Percentiles rank a stretch among this genome's conserved stretches.
Evolutionary conservation across 1,140 invertebrate genomes (phyloP).

Genomic region (Mactra quadrangularis): DNA sequence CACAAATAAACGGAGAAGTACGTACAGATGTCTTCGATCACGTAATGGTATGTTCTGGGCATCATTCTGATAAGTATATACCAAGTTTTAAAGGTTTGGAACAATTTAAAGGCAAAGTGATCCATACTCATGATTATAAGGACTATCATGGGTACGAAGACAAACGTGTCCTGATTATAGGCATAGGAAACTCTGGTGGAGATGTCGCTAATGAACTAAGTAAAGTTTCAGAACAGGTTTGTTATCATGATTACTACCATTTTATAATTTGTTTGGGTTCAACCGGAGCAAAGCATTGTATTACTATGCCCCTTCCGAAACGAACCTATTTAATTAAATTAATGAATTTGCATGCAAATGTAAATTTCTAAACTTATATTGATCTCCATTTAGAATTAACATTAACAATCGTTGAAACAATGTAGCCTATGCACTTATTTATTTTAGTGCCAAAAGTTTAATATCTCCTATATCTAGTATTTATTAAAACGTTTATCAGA

Average conservation of each 20-base stretch:
- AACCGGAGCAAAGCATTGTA: no score
- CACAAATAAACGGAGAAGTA: constrained; percentile 74
- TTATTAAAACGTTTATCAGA: no score
- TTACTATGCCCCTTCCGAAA: no score
- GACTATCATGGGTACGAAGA: constrained; percentile 79
- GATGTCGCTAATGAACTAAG: constrained; percentile 84
- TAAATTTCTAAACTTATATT: no score
- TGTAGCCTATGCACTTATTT: no score
- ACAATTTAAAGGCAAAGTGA: constrained; percentile 83
- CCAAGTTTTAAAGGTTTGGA: constrained; percentile 81
- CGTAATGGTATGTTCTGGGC: constrained; percentile 80
- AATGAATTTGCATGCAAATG: no score
- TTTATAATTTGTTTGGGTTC: no score
- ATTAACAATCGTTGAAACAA: no score
- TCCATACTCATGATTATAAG: constrained; percentile 84
- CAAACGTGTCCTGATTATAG: constrained; percentile 85
- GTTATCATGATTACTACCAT: constrained; percentile 13
- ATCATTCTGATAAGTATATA: constrained; percentile 82
- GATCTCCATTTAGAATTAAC: no score
- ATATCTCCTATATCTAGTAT: no score
- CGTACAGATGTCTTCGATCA: constrained; percentile 77
- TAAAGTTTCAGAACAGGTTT: constrained; percentile 51
- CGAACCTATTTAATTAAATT: no score
- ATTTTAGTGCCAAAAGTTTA: no score
- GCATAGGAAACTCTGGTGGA: constrained; percentile 85